Evolutionary conservation across 2,113 vertebrate genomes (phyloP).

Genomic region (Silurus asotus): DNA sequence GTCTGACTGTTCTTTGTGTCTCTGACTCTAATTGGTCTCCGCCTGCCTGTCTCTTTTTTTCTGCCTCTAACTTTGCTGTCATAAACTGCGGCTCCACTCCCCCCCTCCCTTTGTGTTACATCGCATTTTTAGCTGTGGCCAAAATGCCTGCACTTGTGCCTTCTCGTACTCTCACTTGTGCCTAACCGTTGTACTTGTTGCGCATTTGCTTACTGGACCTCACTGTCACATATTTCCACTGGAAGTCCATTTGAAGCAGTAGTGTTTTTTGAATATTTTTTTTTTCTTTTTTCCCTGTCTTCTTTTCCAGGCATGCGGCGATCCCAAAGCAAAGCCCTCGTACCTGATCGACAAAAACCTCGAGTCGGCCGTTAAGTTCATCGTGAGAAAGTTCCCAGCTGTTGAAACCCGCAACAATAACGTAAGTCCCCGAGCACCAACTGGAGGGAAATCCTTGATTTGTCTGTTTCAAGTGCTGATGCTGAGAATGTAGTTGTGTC

Average conservation of each 20-base stretch:
- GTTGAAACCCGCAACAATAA: constrained; percentile 98
- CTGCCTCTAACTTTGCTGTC: constrained; percentile 46
- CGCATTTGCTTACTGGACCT: constrained; percentile 18
- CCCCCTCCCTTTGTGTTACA: constrained; percentile 74
- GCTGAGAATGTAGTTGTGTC: not conserved
- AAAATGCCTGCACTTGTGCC: constrained; percentile 77
- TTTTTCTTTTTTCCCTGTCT: constrained; percentile 27
- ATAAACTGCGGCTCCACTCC: constrained; percentile 76
- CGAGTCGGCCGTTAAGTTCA: constrained; percentile 98
- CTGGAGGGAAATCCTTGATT: not conserved
- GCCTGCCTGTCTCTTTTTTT: not conserved
- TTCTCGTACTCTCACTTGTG: constrained; percentile 82
- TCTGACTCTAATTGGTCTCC: not conserved
- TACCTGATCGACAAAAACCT: constrained; percentile 98
- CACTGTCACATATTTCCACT: not conserved
- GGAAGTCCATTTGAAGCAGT: constrained; percentile 17
- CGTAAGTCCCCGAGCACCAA: constrained; percentile 74
- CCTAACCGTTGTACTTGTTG: constrained; percentile 56
- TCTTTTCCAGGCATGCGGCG: constrained; percentile 85
- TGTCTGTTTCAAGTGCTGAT: not conserved
- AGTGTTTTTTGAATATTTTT: constrained; percentile 54
- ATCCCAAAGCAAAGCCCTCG: constrained; percentile 97
- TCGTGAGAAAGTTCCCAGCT: constrained; percentile 95
- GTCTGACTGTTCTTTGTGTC: not conserved
- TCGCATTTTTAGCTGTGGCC: constrained; percentile 74